Conservation (phyloP, 2,888 invertebrate genomes). For the Melanchra persicariae region DNA sequence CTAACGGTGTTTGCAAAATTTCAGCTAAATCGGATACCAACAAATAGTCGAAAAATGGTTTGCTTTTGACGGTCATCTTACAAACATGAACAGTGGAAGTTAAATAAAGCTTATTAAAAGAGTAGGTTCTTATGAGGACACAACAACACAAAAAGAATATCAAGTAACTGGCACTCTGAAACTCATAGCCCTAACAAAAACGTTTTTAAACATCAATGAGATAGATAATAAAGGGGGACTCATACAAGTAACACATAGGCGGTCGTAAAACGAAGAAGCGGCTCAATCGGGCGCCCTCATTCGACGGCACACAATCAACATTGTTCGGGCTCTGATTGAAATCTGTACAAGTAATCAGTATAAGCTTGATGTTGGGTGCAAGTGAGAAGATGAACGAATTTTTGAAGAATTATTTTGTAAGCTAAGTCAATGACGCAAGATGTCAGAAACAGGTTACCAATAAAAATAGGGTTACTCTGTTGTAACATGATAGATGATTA, state of each 20-base stretch:
- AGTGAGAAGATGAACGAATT: slow-evolving; percentile 21
- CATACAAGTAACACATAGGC: slow-evolving; percentile 31
- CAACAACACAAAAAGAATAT: slow-evolving; percentile 7
- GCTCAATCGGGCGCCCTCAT: slow-evolving; percentile 60
- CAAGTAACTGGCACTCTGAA: slow-evolving; percentile 23
- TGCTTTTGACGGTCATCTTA: too few relatives aligned
- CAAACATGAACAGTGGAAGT: too few relatives aligned
- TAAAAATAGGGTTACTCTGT: too few relatives aligned
- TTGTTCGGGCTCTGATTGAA: slow-evolving; percentile 75
- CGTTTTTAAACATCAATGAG: slow-evolving; percentile 13
- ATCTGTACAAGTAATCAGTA: slow-evolving; percentile 80
- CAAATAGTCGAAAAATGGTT: too few relatives aligned
- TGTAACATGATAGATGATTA: too few relatives aligned
- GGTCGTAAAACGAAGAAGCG: slow-evolving; percentile 63
- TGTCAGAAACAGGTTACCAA: too few relatives aligned
- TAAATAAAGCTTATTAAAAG: too few relatives aligned
- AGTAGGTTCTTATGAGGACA: too few relatives aligned
- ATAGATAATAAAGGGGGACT: slow-evolving; percentile 40
- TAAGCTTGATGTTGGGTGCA: slow-evolving; percentile 51
- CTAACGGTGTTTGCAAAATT: too few relatives aligned
- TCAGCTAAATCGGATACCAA: too few relatives aligned
- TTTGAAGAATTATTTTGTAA: not conserved
- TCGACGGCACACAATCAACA: slow-evolving; percentile 66
- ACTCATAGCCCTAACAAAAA: slow-evolving; percentile 1
- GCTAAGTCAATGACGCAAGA: too few relatives aligned